Evolutionary conservation across 1,140 invertebrate genomes (phyloP).

Genomic region (Lerema accius): DNA sequence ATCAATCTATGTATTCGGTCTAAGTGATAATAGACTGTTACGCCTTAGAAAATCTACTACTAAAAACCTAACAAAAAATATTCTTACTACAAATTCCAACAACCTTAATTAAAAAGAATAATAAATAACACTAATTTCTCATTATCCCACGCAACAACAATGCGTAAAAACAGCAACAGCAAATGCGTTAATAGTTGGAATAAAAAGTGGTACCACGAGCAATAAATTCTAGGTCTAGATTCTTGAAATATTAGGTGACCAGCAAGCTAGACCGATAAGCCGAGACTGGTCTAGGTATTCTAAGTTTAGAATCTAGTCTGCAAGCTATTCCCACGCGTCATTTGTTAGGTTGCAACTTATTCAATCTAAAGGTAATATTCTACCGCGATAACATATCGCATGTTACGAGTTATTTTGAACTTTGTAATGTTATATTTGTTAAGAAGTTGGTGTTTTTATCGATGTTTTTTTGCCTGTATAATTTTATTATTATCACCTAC

Average conservation of each 20-base stretch:
- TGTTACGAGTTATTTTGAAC: constrained; percentile 24
- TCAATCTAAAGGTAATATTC: constrained; percentile 29
- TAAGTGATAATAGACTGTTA: no score
- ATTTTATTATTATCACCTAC: no score
- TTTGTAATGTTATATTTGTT: constrained; percentile 4
- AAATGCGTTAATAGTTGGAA: not conserved
- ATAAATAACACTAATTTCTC: not conserved
- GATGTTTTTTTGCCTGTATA: no score
- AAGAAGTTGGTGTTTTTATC: no score
- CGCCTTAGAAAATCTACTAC: no score
- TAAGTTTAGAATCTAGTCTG: constrained; percentile 22
- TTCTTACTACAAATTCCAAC: no score
- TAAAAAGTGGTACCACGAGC: constrained; percentile 3
- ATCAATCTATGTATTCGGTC: no score
- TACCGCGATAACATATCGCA: constrained; percentile 21
- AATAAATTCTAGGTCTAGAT: constrained; percentile 7
- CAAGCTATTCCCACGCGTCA: constrained; percentile 22
- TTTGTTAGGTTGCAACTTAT: constrained; percentile 21
- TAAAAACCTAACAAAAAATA: no score
- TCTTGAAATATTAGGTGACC: constrained; percentile 1
- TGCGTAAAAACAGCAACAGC: not conserved
- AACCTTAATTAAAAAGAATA: no score
- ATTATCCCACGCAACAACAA: not conserved
- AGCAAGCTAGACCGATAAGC: constrained; percentile 5
- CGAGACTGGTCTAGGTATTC: constrained; percentile 3